phyloP scores from a whole-genome alignment of 2,888 invertebrate genomes.

The Gari tellinella region DNA sequence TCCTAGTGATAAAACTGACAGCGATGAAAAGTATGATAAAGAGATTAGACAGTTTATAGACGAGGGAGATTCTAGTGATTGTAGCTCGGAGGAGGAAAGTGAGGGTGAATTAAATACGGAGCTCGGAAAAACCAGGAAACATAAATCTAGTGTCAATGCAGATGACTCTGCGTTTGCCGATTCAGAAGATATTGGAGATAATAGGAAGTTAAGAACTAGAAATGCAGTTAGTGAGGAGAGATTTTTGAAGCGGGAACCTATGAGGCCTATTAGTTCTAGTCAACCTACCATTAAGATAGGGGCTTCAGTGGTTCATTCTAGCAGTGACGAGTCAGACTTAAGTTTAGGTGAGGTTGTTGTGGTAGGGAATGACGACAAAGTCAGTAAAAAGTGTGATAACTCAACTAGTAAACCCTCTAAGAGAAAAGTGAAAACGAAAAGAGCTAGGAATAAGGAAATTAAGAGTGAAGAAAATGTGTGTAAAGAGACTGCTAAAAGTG shows the following conservation, averaged over 20 bases:
- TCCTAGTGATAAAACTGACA: conserved; percentile 4
- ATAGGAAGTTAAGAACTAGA: conserved; percentile 12
- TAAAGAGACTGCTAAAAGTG: conserved; percentile 13
- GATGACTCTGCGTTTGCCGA: background rate
- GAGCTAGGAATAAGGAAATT: conserved; percentile 44
- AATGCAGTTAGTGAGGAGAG: conserved; percentile 53
- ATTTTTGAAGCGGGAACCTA: conserved; percentile 11
- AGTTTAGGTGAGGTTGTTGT: conserved; percentile 67
- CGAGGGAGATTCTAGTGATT: background rate
- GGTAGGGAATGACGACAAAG: conserved; percentile 26
- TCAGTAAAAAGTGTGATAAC: conserved; percentile 25
- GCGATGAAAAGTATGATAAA: background rate
- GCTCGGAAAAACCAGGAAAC: conserved; percentile 2
- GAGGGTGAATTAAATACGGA: background rate
- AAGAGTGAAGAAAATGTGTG: conserved; percentile 58
- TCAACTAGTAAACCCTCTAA: conserved; percentile 18
- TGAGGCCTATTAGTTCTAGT: conserved; percentile 42
- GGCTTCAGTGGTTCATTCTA: conserved; percentile 45
- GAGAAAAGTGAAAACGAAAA: conserved; percentile 41
- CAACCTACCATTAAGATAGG: conserved; percentile 47
- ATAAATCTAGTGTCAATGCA: background rate
- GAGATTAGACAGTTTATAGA: background rate
- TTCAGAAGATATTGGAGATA: conserved; percentile 7
- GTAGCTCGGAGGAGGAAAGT: background rate
- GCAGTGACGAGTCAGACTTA: conserved; percentile 66